A percentile compares a stretch with the other conserved stretches of the same genome.
Evolutionary conservation across 2,888 invertebrate species (phyloP).

Genomic region (Cheilosia scutellata): DNA sequence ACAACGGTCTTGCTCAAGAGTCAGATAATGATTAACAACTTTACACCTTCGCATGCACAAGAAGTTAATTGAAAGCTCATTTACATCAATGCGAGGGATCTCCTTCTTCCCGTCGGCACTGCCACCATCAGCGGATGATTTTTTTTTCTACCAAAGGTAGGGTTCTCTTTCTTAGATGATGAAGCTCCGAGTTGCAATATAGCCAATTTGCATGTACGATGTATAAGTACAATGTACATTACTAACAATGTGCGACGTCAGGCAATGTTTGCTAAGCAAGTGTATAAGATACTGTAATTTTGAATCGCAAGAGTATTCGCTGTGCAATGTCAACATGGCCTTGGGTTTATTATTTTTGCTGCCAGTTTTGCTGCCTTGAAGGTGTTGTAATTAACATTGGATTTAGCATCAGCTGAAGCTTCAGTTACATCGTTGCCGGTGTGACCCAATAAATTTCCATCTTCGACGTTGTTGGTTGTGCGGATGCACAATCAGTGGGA

Average conservation of each 20-base stretch:
- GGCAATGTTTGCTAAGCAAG: conserved; percentile 47
- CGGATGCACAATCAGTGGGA: conserved; percentile 6
- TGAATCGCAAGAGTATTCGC: conserved; percentile 28
- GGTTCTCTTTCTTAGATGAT: conserved; percentile 5
- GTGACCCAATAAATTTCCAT: conserved; percentile 63
- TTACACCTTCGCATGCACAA: conserved; percentile 66
- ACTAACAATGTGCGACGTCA: conserved; percentile 47
- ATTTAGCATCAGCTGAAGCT: conserved; percentile 53
- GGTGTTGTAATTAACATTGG: conserved; percentile 72
- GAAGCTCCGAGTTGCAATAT: conserved; percentile 9
- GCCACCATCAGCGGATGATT: conserved; percentile 11
- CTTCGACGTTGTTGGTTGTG: conserved; percentile 4
- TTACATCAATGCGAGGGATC: conserved; percentile 43
- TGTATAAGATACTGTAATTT: conserved; percentile 44
- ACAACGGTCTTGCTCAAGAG: conserved; percentile 65
- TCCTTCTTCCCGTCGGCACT: no score
- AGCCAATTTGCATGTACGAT: conserved; percentile 39
- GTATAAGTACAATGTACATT: background rate
- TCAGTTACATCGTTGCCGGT: conserved; percentile 27
- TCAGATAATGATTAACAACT: conserved; percentile 63
- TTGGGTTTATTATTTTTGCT: conserved; percentile 60
- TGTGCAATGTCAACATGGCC: conserved; percentile 73
- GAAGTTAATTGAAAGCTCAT: conserved; percentile 70
- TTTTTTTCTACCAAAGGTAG: background rate
- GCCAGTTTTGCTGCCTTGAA: conserved; percentile 36